Evolutionary conservation across 1,140 invertebrate species (phyloP), one percentile per base, ranked within the genome.

Genomic region (Stegodyphus dumicola): DNA sequence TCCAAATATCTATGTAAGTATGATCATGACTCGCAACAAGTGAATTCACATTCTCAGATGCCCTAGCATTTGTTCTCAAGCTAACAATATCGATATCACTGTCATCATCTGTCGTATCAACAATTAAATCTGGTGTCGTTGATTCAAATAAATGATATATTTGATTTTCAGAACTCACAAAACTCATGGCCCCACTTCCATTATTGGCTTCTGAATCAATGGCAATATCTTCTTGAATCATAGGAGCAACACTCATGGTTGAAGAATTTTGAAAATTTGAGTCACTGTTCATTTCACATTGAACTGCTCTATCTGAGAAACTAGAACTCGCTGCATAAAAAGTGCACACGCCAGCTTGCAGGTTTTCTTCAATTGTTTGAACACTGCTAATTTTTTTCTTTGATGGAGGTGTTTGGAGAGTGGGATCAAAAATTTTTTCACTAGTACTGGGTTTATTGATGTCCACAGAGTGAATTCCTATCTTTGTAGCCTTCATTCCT

Each of bases 21-120:
- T 86, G 84, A 56, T 86, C 84, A 74, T 86, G 84, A 49, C 78
- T 78, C n/a, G 71, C 60, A 66, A 76, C 71, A 10, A 75, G 18
- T 49, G 80, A 51, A 77, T 65, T 78, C 33, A 33, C 33, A 33
- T 33, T 33, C n/a, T 78, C 76, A n/a, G 53, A 56, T 6, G 75
- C 75, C 33, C 73, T 71, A 70, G 51, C 64, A 60, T 85, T 85
- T 69, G 85, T 76, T 75, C 85, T 74, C 51, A 87, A 56, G 54
- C 86, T 78, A 15, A 87, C 73, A 77, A 87, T 87, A 73, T 87
- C 86, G 33, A 87, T 87, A 52, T 87, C 86, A 77, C 86, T 87
- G 75, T 87, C 86, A 74, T 79, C 83, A 52, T 87, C 86, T 9
- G 86, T 79, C 9, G 86, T 87, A 49, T 87, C 86, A 18, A 87